Evolutionary conservation across 2,113 vertebrate genomes (phyloP).

Genomic region (Motacilla alba): DNA sequence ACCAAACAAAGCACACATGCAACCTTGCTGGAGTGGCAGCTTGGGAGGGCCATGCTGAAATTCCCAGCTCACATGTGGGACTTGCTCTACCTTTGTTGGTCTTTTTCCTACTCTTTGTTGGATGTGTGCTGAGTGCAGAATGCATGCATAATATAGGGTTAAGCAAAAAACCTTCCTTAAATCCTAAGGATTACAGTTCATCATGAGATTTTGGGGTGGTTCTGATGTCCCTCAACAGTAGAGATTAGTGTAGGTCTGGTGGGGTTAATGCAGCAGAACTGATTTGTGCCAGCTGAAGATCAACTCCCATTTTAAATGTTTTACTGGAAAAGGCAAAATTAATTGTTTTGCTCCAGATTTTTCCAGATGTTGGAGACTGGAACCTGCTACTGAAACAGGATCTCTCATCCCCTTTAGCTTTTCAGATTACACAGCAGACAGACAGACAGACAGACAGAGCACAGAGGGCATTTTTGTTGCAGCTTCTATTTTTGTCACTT

Average conservation of each 20-base stretch:
- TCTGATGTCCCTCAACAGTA: not conserved
- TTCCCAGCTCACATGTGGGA: not conserved
- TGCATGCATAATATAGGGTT: not conserved
- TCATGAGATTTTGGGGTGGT: not conserved
- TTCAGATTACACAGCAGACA: slow-evolving; percentile 6
- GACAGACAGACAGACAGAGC: not conserved
- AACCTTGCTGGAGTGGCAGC: not conserved
- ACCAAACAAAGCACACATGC: not conserved
- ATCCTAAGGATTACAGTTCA: not conserved
- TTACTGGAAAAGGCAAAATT: not conserved
- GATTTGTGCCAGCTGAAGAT: not conserved
- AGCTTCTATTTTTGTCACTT: slow-evolving; percentile 42
- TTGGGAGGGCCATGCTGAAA: not conserved
- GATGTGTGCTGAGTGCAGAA: not conserved
- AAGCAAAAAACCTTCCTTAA: not conserved
- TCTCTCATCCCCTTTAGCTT: not conserved
- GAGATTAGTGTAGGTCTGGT: not conserved
- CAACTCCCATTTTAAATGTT: not conserved
- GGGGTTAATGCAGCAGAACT: slow-evolving; percentile 31
- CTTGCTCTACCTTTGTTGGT: not conserved
- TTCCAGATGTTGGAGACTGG: not conserved
- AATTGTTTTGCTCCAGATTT: not conserved
- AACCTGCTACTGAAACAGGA: slow-evolving; percentile 15
- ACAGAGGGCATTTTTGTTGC: not conserved
- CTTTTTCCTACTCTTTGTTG: not conserved